These are phyloP conservation scores for Rhipidura dahli DNA, from an alignment of 2,113 vertebrate genomes.

Conservation along the genomic window DNA sequence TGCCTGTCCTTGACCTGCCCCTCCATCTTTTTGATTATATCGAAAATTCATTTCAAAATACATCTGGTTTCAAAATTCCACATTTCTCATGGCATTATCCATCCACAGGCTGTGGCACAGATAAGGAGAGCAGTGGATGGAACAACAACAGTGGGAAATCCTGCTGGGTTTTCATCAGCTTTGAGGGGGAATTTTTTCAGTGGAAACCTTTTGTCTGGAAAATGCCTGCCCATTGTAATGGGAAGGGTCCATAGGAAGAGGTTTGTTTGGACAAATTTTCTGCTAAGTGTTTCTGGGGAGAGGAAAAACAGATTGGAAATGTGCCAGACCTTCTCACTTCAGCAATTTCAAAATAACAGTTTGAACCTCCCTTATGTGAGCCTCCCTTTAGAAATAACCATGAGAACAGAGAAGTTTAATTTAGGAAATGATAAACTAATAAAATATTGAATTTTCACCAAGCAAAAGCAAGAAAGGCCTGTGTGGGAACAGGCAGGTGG, in stretches of 20 bases:
- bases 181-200: background rate
- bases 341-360: background rate
- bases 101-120: background rate
- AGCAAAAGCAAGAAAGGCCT: background rate
- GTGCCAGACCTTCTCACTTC: background rate
- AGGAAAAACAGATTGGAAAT: conserved; percentile 5
- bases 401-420: background rate
- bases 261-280: conserved; percentile 47
- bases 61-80: background rate
- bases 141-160: background rate
- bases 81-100: background rate
- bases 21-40: background rate
- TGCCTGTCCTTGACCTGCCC: background rate
- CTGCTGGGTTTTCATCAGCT: background rate
- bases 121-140: background rate
- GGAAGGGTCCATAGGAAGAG: conserved; percentile 21
- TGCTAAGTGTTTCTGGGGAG: background rate
- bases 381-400: background rate
- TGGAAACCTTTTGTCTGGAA: conserved; percentile 50
- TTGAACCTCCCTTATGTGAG: background rate
- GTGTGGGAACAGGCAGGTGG: background rate
- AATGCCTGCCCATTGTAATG: conserved; percentile 12
- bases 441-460: background rate
- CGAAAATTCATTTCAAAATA: background rate
- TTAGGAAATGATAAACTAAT: background rate